A percentile compares a stretch with the other conserved stretches of the same genome.
Conservation (phyloP, 2,888 invertebrate species). For the Quadroppia sp. region DNA sequence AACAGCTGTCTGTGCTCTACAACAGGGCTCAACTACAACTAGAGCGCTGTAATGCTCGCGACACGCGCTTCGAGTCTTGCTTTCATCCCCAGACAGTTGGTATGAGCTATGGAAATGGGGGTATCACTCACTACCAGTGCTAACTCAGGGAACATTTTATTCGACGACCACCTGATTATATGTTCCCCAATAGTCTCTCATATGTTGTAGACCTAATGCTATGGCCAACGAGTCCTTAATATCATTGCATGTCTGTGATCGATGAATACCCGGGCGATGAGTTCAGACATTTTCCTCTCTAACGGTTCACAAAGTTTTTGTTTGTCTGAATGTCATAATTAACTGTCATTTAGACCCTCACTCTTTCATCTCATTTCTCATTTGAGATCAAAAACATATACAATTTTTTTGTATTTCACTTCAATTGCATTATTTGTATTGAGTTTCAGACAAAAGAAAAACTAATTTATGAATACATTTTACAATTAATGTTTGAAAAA, state of each 20-base stretch:
- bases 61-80: constrained; percentile 19
- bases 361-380: neutral
- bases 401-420: too few relatives aligned
- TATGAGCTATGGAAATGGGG: too few relatives aligned
- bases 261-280: constrained; percentile 13
- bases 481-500: too few relatives aligned
- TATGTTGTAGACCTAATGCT: neutral
- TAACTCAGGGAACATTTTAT: constrained; percentile 15
- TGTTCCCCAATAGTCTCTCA: neutral
- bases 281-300: constrained; percentile 26
- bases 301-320: neutral
- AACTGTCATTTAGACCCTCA: neutral
- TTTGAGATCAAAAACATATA: too few relatives aligned
- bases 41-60: constrained; percentile 3
- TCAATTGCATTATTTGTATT: too few relatives aligned
- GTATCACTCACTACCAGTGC: constrained; percentile 1
- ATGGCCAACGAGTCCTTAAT: neutral
- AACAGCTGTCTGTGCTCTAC: constrained; percentile 22
- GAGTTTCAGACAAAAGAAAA: too few relatives aligned
- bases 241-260: constrained; percentile 5
- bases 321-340: constrained; percentile 3
- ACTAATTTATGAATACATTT: too few relatives aligned
- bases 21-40: neutral
- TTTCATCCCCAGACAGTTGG: constrained; percentile 18
- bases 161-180: constrained; percentile 27